Conservation (phyloP, 2,888 invertebrate species). For the Lasiommata megera region DNA sequence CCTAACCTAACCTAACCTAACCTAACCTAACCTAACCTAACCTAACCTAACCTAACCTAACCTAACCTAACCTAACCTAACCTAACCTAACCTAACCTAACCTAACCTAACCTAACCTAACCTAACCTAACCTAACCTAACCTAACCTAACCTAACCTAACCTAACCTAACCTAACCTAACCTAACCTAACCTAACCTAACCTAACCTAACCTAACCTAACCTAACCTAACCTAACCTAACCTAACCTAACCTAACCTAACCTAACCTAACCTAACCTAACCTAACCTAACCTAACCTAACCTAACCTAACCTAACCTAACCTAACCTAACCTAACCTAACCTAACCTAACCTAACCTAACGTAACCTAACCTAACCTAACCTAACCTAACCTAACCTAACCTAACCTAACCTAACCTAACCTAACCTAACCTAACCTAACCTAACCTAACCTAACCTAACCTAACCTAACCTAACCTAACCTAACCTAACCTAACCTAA, state of each 20-base stretch:
- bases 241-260: constrained; percentile 28
- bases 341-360: constrained; percentile 31
- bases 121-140: too few species aligned
- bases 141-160: constrained; percentile 27
- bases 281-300: constrained; percentile 33
- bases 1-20: too few species aligned
- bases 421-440: constrained; percentile 32
- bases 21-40: too few species aligned
- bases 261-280: constrained; percentile 32
- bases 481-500: constrained; percentile 31
- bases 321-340: constrained; percentile 32
- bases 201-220: constrained; percentile 37
- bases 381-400: constrained; percentile 33
- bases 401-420: constrained; percentile 33
- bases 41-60: too few species aligned
- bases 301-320: constrained; percentile 29
- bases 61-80: too few species aligned
- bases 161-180: constrained; percentile 31
- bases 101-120: too few species aligned
- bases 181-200: constrained; percentile 31
- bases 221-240: too few species aligned
- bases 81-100: too few species aligned
- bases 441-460: constrained; percentile 31
- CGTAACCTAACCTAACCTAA: constrained; percentile 31
- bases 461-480: constrained; percentile 34